Evolutionary conservation across 2,113 vertebrate genomes (phyloP).

Genomic region (Heteronetta atricapilla): DNA sequence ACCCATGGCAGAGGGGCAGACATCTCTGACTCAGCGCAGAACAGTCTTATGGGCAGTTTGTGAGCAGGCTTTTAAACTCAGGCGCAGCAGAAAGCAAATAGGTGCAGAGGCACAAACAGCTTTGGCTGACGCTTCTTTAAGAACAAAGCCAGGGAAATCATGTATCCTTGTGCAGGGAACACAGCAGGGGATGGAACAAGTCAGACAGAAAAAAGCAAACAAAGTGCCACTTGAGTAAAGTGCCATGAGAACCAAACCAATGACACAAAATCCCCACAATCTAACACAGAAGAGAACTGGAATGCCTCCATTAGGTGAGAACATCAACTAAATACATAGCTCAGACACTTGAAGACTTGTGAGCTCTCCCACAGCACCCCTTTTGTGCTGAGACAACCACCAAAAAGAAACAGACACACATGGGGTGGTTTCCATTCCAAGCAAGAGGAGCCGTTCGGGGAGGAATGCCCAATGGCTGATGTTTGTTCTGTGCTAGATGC

Average conservation of each 20-base stretch:
- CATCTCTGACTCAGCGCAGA: not conserved
- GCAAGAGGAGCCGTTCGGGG: not conserved
- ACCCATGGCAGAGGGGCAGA: not conserved
- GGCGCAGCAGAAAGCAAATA: not conserved
- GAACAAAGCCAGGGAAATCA: not conserved
- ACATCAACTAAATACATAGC: not conserved
- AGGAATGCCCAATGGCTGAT: conserved; percentile 22
- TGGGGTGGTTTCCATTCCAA: not conserved
- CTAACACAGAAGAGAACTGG: not conserved
- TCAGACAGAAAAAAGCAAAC: not conserved
- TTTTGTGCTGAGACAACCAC: not conserved
- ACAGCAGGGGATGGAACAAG: not conserved
- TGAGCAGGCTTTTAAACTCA: not conserved
- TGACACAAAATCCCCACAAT: not conserved
- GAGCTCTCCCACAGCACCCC: not conserved
- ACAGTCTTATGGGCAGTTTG: not conserved
- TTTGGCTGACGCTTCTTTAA: not conserved
- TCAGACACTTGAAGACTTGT: not conserved
- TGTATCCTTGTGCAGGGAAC: fast-evolving
- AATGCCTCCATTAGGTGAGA: not conserved
- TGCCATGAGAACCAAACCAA: not conserved
- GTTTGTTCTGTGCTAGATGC: not conserved
- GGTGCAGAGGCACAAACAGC: not conserved
- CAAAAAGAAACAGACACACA: not conserved
- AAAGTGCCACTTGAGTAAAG: not conserved